Conservation (phyloP, 2,113 vertebrate genomes). For the Strigops habroptila region DNA sequence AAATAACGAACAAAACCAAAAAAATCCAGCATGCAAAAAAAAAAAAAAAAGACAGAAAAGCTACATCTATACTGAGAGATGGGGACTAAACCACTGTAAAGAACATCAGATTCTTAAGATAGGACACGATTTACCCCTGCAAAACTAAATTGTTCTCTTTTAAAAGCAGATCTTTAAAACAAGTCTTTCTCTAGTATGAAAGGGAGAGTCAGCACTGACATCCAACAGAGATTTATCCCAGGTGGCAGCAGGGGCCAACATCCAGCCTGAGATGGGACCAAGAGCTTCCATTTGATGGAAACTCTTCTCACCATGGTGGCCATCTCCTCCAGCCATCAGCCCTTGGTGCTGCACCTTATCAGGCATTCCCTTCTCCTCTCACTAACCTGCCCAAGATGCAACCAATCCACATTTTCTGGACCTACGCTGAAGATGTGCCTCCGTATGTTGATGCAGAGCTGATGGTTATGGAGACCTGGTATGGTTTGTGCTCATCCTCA, state of each 20-base stretch:
- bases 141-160: not conserved
- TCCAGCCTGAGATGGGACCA: not conserved
- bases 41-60: not conserved
- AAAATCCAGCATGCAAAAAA: constrained; percentile 35
- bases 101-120: not conserved
- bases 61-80: not conserved
- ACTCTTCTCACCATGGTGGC: not conserved
- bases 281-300: not conserved
- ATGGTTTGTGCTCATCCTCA: not conserved
- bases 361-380: not conserved
- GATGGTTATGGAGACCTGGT: not conserved
- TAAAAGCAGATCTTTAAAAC: not conserved
- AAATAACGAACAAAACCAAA: not conserved
- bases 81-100: not conserved
- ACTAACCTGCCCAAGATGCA: not conserved
- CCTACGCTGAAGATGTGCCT: not conserved
- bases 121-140: not conserved
- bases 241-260: not conserved
- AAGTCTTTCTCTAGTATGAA: not conserved
- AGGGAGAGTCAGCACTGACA: not conserved
- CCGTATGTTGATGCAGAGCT: not conserved
- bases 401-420: not conserved
- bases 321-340: not conserved
- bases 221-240: not conserved
- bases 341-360: accelerated